Evolutionary conservation across 2,888 invertebrate genomes (phyloP).

Genomic region (Lochmaea capreae): DNA sequence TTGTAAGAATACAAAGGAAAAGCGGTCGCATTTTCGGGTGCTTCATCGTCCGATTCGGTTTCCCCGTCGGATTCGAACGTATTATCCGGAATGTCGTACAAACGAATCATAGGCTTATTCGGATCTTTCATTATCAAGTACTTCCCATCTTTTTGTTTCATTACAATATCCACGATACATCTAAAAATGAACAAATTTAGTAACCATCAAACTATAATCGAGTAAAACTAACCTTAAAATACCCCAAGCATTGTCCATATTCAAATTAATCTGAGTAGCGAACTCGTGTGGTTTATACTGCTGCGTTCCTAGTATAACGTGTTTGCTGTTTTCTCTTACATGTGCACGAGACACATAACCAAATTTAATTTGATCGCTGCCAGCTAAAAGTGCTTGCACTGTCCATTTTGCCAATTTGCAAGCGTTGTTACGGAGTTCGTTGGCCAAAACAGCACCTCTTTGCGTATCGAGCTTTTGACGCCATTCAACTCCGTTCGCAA

Average conservation of each 20-base stretch:
- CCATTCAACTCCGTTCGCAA: constrained; percentile 98
- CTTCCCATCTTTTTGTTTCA: constrained; percentile 96
- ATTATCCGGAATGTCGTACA: constrained; percentile 98
- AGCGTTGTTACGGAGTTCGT: constrained; percentile 98
- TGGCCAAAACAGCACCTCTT: constrained; percentile 97
- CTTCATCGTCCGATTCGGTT: constrained; percentile 84
- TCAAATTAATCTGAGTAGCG: constrained; percentile 97
- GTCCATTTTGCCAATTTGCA: constrained; percentile 99
- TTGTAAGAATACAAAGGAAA: constrained; percentile 65
- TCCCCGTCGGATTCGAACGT: constrained; percentile 99
- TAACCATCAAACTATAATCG: not conserved
- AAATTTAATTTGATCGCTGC: constrained; percentile 97
- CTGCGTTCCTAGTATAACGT: constrained; percentile 96
- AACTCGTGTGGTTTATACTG: constrained; percentile 99
- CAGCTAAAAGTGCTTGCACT: constrained; percentile 90
- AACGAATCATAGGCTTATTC: constrained; percentile 96
- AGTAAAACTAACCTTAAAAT: constrained; percentile 75
- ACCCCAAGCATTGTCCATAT: constrained; percentile 99
- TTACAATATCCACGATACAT: constrained; percentile 96
- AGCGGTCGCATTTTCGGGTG: constrained; percentile 60
- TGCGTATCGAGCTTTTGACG: constrained; percentile 97
- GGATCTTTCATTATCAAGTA: constrained; percentile 99
- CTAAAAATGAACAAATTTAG: constrained; percentile 32
- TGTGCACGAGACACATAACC: constrained; percentile 94
- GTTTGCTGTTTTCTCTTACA: constrained; percentile 93